Conservation (phyloP, 2,113 vertebrate genomes). For the Pycnonotus jocosus region DNA sequence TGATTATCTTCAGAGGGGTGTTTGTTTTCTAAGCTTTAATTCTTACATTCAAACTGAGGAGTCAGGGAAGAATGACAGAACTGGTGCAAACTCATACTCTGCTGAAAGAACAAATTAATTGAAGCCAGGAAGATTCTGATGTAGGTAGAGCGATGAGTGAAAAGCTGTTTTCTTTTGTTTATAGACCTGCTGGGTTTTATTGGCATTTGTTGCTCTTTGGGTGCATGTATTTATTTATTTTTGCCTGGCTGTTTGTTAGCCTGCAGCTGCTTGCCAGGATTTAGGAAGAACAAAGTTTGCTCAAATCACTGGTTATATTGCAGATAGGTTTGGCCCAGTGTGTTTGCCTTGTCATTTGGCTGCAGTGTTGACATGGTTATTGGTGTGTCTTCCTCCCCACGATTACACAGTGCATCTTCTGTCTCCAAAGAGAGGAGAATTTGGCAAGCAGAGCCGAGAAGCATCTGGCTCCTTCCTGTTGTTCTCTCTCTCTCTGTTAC, state of each 20-base stretch:
- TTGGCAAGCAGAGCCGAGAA: not conserved
- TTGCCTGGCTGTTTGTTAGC: not conserved
- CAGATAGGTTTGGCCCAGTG: not conserved
- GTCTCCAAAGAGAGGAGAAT: not conserved
- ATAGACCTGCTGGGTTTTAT: not conserved
- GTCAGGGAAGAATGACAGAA: not conserved
- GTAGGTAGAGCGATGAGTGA: not conserved
- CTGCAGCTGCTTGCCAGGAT: not conserved
- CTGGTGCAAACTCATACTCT: not conserved
- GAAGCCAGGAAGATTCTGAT: not conserved
- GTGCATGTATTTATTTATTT: not conserved
- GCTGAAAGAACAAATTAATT: not conserved
- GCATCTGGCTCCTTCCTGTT: constrained; percentile 34
- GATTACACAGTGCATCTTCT: not conserved
- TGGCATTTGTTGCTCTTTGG: not conserved
- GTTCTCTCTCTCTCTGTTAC: not conserved
- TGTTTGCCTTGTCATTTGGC: not conserved
- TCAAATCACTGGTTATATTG: not conserved
- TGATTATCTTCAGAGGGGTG: not conserved
- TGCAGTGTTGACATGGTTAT: not conserved
- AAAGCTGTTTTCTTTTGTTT: not conserved
- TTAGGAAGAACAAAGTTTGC: not conserved
- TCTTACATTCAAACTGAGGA: not conserved
- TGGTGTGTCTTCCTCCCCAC: constrained; percentile 29
- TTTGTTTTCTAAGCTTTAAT: not conserved